phyloP scores from a whole-genome alignment of 2,113 vertebrate species.

The Pteronura brasiliensis region DNA sequence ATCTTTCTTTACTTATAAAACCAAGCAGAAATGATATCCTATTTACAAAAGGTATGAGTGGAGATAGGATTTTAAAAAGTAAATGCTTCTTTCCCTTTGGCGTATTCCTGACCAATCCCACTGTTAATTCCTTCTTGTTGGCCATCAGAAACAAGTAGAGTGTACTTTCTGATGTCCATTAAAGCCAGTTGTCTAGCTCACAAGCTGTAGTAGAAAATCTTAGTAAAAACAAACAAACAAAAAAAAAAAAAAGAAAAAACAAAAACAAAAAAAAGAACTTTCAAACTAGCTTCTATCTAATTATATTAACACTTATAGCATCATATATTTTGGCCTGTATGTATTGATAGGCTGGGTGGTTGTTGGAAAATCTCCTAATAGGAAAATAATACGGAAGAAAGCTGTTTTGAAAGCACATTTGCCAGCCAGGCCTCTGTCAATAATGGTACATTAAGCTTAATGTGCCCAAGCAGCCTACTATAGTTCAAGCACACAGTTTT shows the following conservation, averaged over 20 bases:
- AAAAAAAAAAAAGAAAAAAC: neutral
- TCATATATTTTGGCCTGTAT: conserved; percentile 4
- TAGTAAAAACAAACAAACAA: neutral
- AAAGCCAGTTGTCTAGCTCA: conserved; percentile 10
- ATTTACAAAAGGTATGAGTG: neutral
- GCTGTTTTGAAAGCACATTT: conserved; percentile 23
- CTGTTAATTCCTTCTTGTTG: neutral
- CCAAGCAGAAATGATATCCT: neutral
- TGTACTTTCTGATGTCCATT: neutral
- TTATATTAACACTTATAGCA: neutral
- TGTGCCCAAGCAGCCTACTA: neutral
- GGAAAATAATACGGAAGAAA: conserved; percentile 23
- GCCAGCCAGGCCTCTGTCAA: neutral
- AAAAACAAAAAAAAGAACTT: neutral
- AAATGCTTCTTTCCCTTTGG: neutral
- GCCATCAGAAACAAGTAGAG: neutral
- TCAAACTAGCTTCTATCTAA: neutral
- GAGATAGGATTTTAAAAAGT: neutral
- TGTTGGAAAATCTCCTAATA: conserved; percentile 21
- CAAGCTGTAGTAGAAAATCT: neutral
- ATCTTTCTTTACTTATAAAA: neutral
- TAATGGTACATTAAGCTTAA: neutral
- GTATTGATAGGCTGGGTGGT: neutral
- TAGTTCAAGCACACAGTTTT: neutral
- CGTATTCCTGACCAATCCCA: neutral